Evolutionary conservation across 2,888 invertebrate species (phyloP).

Genomic region (Lithophane ornitopus): DNA sequence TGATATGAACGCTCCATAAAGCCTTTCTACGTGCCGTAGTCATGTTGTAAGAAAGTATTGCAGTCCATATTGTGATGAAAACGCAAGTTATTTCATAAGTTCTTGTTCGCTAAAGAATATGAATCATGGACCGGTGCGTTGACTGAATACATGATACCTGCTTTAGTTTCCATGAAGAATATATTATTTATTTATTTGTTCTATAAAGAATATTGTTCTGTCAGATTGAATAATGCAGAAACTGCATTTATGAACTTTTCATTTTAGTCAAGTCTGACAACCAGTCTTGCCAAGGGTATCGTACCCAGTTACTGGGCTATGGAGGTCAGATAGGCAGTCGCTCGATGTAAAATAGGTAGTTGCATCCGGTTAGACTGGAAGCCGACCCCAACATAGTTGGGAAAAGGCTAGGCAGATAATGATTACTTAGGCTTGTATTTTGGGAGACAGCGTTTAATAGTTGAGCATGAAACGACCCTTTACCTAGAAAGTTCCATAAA

Average conservation of each 20-base stretch:
- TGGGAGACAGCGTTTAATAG: neutral
- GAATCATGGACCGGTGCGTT: slow-evolving; percentile 6
- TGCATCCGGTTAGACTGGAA: too few species aligned
- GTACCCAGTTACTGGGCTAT: too few species aligned
- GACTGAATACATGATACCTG: slow-evolving; percentile 18
- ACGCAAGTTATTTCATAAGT: slow-evolving; percentile 30
- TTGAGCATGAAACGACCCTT: neutral
- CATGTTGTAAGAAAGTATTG: slow-evolving; percentile 26
- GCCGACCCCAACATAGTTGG: too few species aligned
- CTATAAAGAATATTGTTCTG: neutral
- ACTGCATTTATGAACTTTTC: slow-evolving; percentile 4
- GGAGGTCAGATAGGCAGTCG: too few species aligned
- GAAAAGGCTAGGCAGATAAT: too few species aligned
- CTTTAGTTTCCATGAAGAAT: neutral
- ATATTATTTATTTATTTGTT: neutral
- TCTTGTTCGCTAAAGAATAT: slow-evolving; percentile 31
- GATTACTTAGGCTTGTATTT: neutral
- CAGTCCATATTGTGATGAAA: slow-evolving; percentile 48
- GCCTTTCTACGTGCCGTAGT: neutral
- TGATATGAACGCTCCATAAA: slow-evolving; percentile 11
- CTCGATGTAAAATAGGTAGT: too few species aligned
- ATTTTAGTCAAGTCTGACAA: neutral
- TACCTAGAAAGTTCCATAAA: neutral
- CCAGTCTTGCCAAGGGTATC: too few species aligned
- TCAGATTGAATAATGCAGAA: slow-evolving; percentile 12